Conservation (phyloP, 1,140 invertebrate species). For the Campoletis sonorensis region DNA sequence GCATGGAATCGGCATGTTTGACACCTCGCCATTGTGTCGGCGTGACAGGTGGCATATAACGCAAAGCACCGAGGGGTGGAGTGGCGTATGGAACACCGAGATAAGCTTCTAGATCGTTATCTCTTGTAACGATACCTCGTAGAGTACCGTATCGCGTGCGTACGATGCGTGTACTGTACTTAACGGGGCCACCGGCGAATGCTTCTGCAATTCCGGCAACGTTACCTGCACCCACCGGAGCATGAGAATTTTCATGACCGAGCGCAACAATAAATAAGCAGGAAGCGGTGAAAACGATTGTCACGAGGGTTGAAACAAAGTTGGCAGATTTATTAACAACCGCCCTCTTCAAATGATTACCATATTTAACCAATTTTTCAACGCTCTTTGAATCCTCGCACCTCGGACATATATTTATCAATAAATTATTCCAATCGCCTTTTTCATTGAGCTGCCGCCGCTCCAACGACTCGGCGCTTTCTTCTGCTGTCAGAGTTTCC, state of each 20-base stretch:
- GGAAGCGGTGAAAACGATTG: slow-evolving; percentile 7
- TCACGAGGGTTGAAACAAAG: background rate
- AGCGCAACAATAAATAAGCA: slow-evolving; percentile 17
- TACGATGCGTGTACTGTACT: slow-evolving; percentile 88
- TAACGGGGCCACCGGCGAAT: slow-evolving; percentile 78
- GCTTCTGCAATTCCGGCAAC: slow-evolving; percentile 58
- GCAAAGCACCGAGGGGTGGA: slow-evolving; percentile 84
- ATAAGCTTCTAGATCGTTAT: slow-evolving; percentile 91
- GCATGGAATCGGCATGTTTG: slow-evolving; percentile 87
- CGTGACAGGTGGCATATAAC: slow-evolving; percentile 96
- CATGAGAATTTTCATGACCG: background rate
- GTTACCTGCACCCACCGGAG: slow-evolving; percentile 32
- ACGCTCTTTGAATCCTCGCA: no score
- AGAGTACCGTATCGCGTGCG: slow-evolving; percentile 92
- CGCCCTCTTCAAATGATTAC: no score
- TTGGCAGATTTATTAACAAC: background rate
- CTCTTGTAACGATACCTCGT: slow-evolving; percentile 87
- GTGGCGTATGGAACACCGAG: slow-evolving; percentile 96
- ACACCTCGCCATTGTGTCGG: slow-evolving; percentile 91
- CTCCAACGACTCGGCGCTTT: no score
- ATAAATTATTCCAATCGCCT: no score
- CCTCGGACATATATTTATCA: no score
- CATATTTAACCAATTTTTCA: no score
- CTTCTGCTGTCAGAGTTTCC: no score
- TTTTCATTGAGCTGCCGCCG: no score